A percentile compares a stretch with the other conserved stretches of the same genome.
phyloP scores from a whole-genome alignment of 2,888 invertebrate species.

The Syrphus vitripennis region DNA sequence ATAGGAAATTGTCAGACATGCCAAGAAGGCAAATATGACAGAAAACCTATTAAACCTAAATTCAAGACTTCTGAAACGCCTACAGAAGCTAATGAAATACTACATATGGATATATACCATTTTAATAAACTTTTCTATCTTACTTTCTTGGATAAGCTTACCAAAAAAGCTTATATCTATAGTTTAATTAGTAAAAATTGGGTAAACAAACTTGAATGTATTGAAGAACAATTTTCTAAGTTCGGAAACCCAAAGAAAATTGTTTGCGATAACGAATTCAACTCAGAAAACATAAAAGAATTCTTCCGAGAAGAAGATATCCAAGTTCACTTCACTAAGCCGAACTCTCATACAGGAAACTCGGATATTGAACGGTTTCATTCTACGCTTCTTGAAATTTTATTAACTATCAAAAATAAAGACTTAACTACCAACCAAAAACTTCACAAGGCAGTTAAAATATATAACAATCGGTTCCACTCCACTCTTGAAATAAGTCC shows the following conservation, averaged over 20 bases:
- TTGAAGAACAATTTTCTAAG: too few species aligned
- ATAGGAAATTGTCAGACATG: background rate
- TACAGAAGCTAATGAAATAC: background rate
- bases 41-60: constrained; percentile 16
- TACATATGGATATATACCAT: constrained; percentile 9
- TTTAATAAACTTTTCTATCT: background rate
- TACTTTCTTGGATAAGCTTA: too few species aligned
- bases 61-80: constrained; percentile 3
- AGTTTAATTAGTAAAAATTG: too few species aligned
- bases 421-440: constrained; percentile 22
- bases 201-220: too few species aligned
- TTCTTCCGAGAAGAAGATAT: too few species aligned
- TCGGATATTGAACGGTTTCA: constrained; percentile 14
- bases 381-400: constrained; percentile 15
- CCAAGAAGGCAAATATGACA: too few species aligned
- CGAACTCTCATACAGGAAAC: constrained; percentile 27
- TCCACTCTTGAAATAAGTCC: too few species aligned
- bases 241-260: too few species aligned
- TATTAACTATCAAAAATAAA: background rate
- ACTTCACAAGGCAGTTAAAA: constrained; percentile 18
- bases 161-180: too few species aligned
- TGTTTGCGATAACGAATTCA: too few species aligned
- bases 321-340: too few species aligned
- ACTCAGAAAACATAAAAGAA: too few species aligned
- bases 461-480: constrained; percentile 11